Conservation (phyloP, 1,140 invertebrate species). For the Calycopis cecrops region DNA sequence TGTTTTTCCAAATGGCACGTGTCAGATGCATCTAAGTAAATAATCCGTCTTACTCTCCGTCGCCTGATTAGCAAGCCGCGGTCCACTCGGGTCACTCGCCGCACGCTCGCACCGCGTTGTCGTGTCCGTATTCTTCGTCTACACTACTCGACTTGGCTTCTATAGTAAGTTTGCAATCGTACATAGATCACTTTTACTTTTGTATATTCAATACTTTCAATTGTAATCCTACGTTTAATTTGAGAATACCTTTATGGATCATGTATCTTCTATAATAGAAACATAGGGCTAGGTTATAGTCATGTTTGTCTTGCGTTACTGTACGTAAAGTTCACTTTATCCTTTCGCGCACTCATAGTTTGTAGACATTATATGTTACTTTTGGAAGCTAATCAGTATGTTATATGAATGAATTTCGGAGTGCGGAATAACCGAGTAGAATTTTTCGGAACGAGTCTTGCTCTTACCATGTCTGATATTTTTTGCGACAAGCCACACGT, state of each 20-base stretch:
- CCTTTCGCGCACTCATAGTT: slow-evolving; percentile 66
- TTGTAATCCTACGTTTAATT: slow-evolving; percentile 46
- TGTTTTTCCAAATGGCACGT: slow-evolving; percentile 67
- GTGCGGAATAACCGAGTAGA: slow-evolving; percentile 49
- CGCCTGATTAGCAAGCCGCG: slow-evolving; percentile 53
- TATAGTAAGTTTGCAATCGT: slow-evolving; percentile 54
- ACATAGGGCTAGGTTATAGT: slow-evolving; percentile 69
- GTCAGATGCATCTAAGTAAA: slow-evolving; percentile 68
- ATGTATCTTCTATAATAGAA: slow-evolving; percentile 63
- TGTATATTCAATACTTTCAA: slow-evolving; percentile 51
- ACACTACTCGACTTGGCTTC: slow-evolving; percentile 66
- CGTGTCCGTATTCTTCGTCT: slow-evolving; percentile 59
- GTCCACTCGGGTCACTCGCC: slow-evolving; percentile 33
- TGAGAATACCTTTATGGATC: slow-evolving; percentile 52
- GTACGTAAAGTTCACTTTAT: slow-evolving; percentile 65
- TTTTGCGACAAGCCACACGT: slow-evolving; percentile 28
- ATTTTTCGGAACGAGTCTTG: slow-evolving; percentile 32
- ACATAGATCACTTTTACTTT: slow-evolving; percentile 51
- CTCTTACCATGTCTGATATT: slow-evolving; percentile 31
- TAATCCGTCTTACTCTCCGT: slow-evolving; percentile 70
- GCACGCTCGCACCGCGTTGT: slow-evolving; percentile 50
- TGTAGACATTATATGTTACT: slow-evolving; percentile 60
- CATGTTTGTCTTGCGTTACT: slow-evolving; percentile 60
- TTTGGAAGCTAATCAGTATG: slow-evolving; percentile 65
- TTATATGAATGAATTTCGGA: slow-evolving; percentile 59